A percentile compares a stretch with the other conserved stretches of the same genome.
These are phyloP conservation scores for Rhagium mordax DNA, from an alignment of 2,888 invertebrate species.

Conservation along the genomic window DNA sequence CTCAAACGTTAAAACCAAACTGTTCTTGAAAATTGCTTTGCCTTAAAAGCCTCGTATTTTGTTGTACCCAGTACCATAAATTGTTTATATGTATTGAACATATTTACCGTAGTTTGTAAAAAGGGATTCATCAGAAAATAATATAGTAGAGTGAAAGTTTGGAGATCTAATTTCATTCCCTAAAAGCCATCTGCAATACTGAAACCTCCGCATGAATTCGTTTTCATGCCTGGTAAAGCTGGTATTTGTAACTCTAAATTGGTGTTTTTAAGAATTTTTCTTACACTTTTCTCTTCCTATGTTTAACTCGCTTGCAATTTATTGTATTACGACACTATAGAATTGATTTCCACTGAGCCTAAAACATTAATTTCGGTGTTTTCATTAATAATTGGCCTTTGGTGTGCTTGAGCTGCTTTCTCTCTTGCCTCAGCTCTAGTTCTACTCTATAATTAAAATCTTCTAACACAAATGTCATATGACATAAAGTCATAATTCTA, in stretches of 20 bases:
- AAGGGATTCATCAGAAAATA: neutral
- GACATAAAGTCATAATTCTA: no score
- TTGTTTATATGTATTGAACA: no score
- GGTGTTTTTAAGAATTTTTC: conserved; percentile 1
- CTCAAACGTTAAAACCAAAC: conserved; percentile 21
- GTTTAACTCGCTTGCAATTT: conserved; percentile 1
- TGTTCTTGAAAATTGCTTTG: conserved; percentile 8
- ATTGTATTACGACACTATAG: neutral
- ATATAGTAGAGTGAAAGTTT: neutral
- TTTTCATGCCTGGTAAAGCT: conserved; percentile 6
- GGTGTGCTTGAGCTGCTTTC: neutral
- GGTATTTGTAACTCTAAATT: conserved; percentile 11
- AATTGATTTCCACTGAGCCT: neutral
- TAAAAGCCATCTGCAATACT: conserved; percentile 6
- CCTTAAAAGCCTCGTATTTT: conserved; percentile 8
- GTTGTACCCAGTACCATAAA: conserved; percentile 7
- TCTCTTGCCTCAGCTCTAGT: neutral
- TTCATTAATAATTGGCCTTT: conserved; percentile 4
- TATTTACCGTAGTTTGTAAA: neutral
- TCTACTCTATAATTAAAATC: no score
- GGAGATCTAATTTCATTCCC: neutral
- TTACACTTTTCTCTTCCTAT: conserved; percentile 18
- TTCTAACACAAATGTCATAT: no score
- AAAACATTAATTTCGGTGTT: conserved; percentile 4
- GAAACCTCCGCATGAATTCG: conserved; percentile 5